Conservation (phyloP, 2,113 vertebrate genomes). For the Anthoscopus minutus region DNA sequence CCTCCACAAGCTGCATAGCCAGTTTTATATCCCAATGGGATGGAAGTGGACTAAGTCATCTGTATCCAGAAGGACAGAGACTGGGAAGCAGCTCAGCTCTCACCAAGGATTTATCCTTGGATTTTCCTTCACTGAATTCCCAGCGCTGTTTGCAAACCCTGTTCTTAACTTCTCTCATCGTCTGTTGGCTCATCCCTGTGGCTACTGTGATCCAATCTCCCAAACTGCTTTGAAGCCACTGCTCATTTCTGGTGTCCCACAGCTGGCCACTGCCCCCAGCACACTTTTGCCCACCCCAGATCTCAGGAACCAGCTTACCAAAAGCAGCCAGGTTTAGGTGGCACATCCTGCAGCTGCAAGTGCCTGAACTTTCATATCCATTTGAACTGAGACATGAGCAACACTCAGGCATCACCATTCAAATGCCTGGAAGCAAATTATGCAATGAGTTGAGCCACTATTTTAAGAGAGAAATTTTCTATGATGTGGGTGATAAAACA, state of each 20-base stretch:
- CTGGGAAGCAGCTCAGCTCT: background rate
- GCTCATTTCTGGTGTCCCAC: background rate
- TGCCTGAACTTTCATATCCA: background rate
- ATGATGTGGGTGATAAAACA: accelerated
- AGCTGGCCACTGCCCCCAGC: background rate
- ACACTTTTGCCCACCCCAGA: background rate
- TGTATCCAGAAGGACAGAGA: background rate
- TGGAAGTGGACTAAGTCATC: background rate
- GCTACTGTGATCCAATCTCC: background rate
- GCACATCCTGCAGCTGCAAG: background rate
- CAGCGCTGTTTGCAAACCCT: background rate
- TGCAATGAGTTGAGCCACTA: background rate
- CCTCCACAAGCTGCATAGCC: background rate
- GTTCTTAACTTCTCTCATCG: background rate
- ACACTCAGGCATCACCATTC: background rate
- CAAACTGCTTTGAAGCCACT: background rate
- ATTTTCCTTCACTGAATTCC: background rate
- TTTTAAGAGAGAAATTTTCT: background rate
- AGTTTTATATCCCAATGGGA: background rate
- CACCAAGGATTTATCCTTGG: background rate
- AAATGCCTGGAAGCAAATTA: background rate
- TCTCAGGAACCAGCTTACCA: background rate
- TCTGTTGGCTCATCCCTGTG: background rate
- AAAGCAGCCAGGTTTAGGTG: background rate
- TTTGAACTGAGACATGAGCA: background rate